Base-by-base conservation (phyloP, 2,797 vertebrate genomes). In the Psittacula echo region DNA sequence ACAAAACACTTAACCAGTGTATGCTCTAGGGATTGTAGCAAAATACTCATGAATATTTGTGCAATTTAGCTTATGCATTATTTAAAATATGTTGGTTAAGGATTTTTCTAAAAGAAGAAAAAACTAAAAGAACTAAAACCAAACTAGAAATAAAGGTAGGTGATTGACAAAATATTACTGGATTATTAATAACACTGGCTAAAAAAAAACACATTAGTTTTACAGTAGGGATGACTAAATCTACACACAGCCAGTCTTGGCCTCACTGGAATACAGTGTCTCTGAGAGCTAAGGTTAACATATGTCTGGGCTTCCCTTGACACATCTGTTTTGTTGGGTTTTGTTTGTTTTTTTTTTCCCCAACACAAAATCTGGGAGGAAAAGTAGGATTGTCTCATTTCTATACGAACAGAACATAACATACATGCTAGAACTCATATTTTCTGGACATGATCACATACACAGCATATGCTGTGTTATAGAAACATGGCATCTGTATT, bases 301-400 rank as follows among this genome's bases (percentile, higher is more conserved):
- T 73, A 32, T 74, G 18, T 74, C 7, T 70, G 51, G 56, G 26
- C 13, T 76, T 85, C 44, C 37, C 30, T 53, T 72, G 51, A 70
- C 27, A 47, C 0, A 0, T 60, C 9, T 2, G 9, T 14, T 48
- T 60, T 26, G 7, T 1, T 11, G 26, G 34, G 7, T 34, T 34
- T 34, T 10, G 10, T 51, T 62, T 39, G 37, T 11, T 39, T 39
- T 48, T 60, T 48, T 72, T 29, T 60, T 60, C 39, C 39, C 65
- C 29, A 45, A 22, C 6, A 60, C 16, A 41, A 50, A 81, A 61
- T 1, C 3, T 58, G n/a, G 9, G 45, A 72, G 78, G 37, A 65
- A 93, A 79, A 58, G 20, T 47, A 82, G 2, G 26, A 66, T 23
- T 66, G 6, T 51, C 14, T 51, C 47, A 86, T 84, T 87, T 83